These are phyloP conservation scores for Hemithea aestivaria DNA, from an alignment of 2,888 invertebrate species.

Conservation along the genomic window DNA sequence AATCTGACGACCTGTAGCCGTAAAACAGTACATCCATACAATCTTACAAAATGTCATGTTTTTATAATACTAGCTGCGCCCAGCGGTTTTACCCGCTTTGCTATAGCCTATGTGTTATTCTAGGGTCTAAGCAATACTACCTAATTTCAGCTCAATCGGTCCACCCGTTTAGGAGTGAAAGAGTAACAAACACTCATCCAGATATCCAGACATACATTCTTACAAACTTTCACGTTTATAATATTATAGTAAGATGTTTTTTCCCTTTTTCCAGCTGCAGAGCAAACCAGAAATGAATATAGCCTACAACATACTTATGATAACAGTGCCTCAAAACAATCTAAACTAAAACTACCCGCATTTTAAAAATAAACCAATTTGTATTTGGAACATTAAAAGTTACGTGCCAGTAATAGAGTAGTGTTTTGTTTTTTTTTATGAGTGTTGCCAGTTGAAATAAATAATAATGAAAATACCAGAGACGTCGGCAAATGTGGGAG, in stretches of 20 bases:
- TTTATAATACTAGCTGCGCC: too few relatives aligned
- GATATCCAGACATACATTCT: too few relatives aligned
- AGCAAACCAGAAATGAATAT: slow-evolving; percentile 61
- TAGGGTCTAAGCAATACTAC: too few relatives aligned
- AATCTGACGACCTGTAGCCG: too few relatives aligned
- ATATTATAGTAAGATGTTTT: slow-evolving; percentile 3
- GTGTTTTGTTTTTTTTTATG: slow-evolving; percentile 28
- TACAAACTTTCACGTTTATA: too few relatives aligned
- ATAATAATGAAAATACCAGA: slow-evolving; percentile 72
- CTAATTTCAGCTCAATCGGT: too few relatives aligned
- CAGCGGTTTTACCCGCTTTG: too few relatives aligned
- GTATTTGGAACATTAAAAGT: slow-evolving; percentile 18
- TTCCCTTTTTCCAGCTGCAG: slow-evolving; percentile 40
- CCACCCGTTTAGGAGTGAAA: too few relatives aligned
- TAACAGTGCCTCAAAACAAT: slow-evolving; percentile 38
- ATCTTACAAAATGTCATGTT: too few relatives aligned
- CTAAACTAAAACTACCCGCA: slow-evolving; percentile 8
- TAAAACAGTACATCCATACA: too few relatives aligned
- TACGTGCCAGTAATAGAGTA: slow-evolving; percentile 19
- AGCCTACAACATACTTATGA: slow-evolving; percentile 42
- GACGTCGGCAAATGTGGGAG: slow-evolving; percentile 62
- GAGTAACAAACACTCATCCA: too few relatives aligned
- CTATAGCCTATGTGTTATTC: too few relatives aligned
- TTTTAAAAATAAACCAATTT: slow-evolving; percentile 13
- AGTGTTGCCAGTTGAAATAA: slow-evolving; percentile 18